Base-by-base conservation (phyloP, 2,113 vertebrate species). In the Charina bottae region DNA sequence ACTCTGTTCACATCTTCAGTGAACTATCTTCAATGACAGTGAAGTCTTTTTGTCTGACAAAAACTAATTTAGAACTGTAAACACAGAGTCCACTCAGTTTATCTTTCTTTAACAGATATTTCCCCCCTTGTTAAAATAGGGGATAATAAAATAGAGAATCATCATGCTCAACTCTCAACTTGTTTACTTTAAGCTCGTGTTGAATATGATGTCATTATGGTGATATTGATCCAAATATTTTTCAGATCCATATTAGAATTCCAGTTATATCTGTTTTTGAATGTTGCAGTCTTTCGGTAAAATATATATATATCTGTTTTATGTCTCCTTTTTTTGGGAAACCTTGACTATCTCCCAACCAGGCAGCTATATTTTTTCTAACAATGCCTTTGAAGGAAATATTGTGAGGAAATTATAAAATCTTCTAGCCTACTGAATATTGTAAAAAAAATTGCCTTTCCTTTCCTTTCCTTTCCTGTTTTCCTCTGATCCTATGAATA, bases 51-150 rank as follows among this genome's bases (percentile, higher is more conserved):
- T 83, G 11, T 59, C 87, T 85, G 42, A 49, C 87, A 92, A 92
- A 92, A 92, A 60, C 78, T 89, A 84, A 89, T 92, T 92, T 89
- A 64, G 72, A 89, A 89, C 87, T 84, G 91, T 84, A 92, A 92
- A 92, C 87, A 92, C 23, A 84, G 58, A 37, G 49, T 55, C 23
- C n/a, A 3, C 23, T 55, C n/a, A 21, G 72, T 89, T 92, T 89
- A 89, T 59, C 58, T 92, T 92, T 55, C 91, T 64, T 84, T 92
- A 92, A 85, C 62, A 21, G 72, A 60, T 54, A 60, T 49, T 92
- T 89, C 49, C 58, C 33, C 6, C 37, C 42, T 83, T 83, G 87
- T 83, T 92, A 92, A 92, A 88, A 83, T 12, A 85, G 2, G 58
- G n/a, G 53, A 9, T 72, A 62, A 46, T 89, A 84, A 89, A 92